These are phyloP conservation scores for Taphrorychus bicolor DNA, from an alignment of 2,888 invertebrate species.

Conservation along the genomic window DNA sequence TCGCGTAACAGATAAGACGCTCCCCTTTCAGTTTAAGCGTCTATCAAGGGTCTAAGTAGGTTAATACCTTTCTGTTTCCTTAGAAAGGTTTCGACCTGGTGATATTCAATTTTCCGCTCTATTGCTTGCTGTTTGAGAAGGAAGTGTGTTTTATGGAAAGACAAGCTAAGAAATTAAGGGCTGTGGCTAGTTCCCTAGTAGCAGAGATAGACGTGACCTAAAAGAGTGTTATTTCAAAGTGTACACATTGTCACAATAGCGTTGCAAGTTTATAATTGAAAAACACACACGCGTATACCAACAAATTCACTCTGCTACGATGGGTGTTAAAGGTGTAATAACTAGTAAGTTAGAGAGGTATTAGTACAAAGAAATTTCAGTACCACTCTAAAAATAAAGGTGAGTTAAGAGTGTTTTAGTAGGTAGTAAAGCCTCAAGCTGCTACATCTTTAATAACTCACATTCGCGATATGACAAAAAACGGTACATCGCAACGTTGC, in stretches of 20 bases:
- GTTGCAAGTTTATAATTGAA: not conserved
- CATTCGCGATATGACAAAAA: slow-evolving; percentile 40
- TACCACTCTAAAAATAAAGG: not conserved
- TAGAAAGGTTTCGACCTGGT: not conserved
- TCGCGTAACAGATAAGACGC: slow-evolving; percentile 27
- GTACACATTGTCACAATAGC: too few species aligned
- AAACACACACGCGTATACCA: not conserved
- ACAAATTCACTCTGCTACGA: not conserved
- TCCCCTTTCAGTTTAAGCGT: slow-evolving; percentile 15
- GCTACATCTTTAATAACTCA: slow-evolving; percentile 24
- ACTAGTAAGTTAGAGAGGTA: not conserved
- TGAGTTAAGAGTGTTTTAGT: not conserved
- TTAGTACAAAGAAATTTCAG: not conserved
- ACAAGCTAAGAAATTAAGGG: not conserved
- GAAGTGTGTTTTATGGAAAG: not conserved
- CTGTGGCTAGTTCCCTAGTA: not conserved
- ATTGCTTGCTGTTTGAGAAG: not conserved
- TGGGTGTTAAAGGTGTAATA: not conserved
- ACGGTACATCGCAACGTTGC: slow-evolving; percentile 38
- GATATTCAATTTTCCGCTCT: not conserved
- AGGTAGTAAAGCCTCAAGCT: not conserved
- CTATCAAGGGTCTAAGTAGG: slow-evolving; percentile 17
- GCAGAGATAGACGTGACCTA: too few species aligned
- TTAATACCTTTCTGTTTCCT: slow-evolving; percentile 9
- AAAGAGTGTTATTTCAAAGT: too few species aligned